phyloP scores from a whole-genome alignment of 2,797 vertebrate species.

The Parauchenoglanis punctatus region DNA sequence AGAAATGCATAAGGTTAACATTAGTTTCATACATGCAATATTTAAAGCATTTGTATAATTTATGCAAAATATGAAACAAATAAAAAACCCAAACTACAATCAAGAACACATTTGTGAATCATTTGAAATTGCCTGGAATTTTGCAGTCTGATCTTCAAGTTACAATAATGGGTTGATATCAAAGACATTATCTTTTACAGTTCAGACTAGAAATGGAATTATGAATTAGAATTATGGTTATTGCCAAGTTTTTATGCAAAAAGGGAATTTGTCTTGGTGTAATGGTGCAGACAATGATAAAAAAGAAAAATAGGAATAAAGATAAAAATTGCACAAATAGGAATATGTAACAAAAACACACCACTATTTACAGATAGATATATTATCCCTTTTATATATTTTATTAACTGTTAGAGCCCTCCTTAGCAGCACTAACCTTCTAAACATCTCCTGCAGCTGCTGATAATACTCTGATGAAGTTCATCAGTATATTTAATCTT shows the following conservation, averaged over 20 bases:
- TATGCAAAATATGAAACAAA: neutral
- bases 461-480: neutral
- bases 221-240: too few species aligned
- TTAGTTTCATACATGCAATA: neutral
- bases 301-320: too few species aligned
- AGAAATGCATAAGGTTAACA: neutral
- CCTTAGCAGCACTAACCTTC: neutral
- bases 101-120: neutral
- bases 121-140: neutral
- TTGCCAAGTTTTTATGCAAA: too few species aligned
- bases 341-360: too few species aligned
- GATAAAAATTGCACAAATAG: too few species aligned
- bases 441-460: neutral
- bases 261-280: too few species aligned
- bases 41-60: neutral
- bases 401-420: neutral
- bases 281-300: too few species aligned
- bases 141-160: neutral
- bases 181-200: neutral
- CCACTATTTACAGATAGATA: too few species aligned
- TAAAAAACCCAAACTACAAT: neutral
- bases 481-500: neutral
- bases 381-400: too few species aligned
- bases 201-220: neutral
- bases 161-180: neutral